Conservation (phyloP, 2,113 vertebrate genomes). For the Salvator merianae region DNA sequence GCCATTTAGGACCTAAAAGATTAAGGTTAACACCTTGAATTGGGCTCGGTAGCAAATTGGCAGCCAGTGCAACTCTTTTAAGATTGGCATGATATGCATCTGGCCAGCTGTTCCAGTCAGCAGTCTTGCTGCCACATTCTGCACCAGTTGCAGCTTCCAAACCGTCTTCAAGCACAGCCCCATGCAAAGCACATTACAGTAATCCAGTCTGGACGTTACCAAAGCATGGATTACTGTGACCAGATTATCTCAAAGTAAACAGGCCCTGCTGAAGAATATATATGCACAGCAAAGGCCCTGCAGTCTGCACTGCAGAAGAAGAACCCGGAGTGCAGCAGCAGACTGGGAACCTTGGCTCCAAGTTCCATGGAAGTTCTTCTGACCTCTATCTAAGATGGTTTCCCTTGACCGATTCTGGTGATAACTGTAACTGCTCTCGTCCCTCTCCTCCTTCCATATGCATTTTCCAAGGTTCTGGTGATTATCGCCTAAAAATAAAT, state of each 20-base stretch:
- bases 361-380: not conserved
- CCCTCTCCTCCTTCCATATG: not conserved
- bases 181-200: too few relatives aligned
- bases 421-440: not conserved
- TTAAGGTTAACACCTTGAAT: too few relatives aligned
- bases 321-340: not conserved
- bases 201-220: too few relatives aligned
- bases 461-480: not conserved
- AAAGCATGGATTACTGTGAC: too few relatives aligned
- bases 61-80: too few relatives aligned
- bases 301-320: not conserved
- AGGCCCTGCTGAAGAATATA: not conserved
- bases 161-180: too few relatives aligned
- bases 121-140: too few relatives aligned
- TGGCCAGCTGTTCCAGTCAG: too few relatives aligned
- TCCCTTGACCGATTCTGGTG: not conserved
- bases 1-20: too few relatives aligned
- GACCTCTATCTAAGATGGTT: slow-evolving; percentile 2
- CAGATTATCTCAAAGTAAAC: not conserved
- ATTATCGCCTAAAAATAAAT: not conserved
- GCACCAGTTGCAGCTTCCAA: too few relatives aligned
- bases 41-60: too few relatives aligned
- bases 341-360: not conserved
- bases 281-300: not conserved
- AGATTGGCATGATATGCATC: too few relatives aligned